Conservation (phyloP, 1,140 invertebrate species). For the Drosophila oshimai region DNA sequence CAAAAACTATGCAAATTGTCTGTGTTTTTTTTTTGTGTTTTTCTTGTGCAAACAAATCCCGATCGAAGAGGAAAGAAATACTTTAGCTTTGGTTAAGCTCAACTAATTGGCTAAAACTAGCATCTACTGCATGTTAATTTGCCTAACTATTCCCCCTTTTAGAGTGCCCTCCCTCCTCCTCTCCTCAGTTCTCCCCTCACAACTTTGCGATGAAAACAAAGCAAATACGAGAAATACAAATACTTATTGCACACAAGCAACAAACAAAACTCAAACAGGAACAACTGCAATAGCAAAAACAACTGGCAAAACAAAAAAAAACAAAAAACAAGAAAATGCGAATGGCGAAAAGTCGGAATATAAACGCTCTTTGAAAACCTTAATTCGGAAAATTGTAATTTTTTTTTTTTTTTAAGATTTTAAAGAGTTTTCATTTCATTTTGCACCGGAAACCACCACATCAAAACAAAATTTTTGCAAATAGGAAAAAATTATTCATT, state of each 20-base stretch:
- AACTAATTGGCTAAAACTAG: conserved; percentile 75
- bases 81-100: conserved; percentile 54
- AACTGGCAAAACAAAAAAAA: not conserved
- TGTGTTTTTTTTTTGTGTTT: conserved; percentile 1
- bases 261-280: conserved; percentile 48
- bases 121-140: conserved; percentile 76
- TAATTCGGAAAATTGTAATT: not conserved
- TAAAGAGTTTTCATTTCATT: too few relatives aligned
- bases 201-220: conserved; percentile 57
- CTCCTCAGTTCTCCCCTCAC: not conserved
- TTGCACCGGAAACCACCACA: too few relatives aligned
- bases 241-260: conserved; percentile 43
- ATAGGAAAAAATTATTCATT: too few relatives aligned
- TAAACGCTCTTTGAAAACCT: not conserved
- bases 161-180: not conserved
- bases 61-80: conserved; percentile 13
- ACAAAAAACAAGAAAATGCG: not conserved
- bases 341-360: not conserved
- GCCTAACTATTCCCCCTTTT: conserved; percentile 39
- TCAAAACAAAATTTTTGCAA: too few relatives aligned
- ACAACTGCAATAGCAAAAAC: conserved; percentile 9
- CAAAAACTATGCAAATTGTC: too few relatives aligned
- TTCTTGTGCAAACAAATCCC: conserved; percentile 2
- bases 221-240: conserved; percentile 48
- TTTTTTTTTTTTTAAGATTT: not conserved